Percentiles rank a stretch among this genome's conserved stretches.
Conservation (phyloP, 2,888 invertebrate genomes). For the Acanthopleura granulata region DNA sequence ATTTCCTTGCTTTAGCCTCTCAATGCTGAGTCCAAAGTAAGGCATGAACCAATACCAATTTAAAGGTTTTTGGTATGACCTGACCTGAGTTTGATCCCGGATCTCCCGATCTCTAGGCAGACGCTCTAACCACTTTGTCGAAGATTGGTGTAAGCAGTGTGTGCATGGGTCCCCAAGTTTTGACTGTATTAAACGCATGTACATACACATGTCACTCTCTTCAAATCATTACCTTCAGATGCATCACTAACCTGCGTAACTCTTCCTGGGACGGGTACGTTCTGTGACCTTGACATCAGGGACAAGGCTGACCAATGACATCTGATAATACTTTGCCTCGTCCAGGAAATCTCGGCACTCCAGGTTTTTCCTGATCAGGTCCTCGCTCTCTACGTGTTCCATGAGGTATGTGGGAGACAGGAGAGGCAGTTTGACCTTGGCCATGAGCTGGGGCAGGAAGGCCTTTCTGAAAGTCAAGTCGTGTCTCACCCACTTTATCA, state of each 20-base stretch:
- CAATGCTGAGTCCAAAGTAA: too few relatives aligned
- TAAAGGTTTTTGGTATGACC: too few relatives aligned
- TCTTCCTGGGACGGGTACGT: conserved; percentile 68
- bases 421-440: conserved; percentile 67
- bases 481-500: conserved; percentile 69
- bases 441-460: conserved; percentile 59
- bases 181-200: too few relatives aligned
- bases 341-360: conserved; percentile 70
- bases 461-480: conserved; percentile 56
- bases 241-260: conserved; percentile 66
- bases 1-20: too few relatives aligned
- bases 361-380: conserved; percentile 56
- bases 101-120: too few relatives aligned
- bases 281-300: conserved; percentile 57
- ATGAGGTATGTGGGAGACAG: conserved; percentile 66
- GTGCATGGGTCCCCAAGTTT: too few relatives aligned
- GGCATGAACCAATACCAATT: too few relatives aligned
- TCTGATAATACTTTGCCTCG: conserved; percentile 69
- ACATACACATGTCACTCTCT: too few relatives aligned
- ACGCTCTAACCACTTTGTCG: too few relatives aligned
- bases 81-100: too few relatives aligned
- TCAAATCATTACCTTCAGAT: too few relatives aligned
- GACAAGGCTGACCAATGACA: conserved; percentile 64
- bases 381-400: conserved; percentile 63
- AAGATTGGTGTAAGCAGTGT: too few relatives aligned